Evolutionary conservation across 37 sponge, comb jelly and placozoan genomes (phyloP).

Genomic region (Chondrosia reniformis): DNA sequence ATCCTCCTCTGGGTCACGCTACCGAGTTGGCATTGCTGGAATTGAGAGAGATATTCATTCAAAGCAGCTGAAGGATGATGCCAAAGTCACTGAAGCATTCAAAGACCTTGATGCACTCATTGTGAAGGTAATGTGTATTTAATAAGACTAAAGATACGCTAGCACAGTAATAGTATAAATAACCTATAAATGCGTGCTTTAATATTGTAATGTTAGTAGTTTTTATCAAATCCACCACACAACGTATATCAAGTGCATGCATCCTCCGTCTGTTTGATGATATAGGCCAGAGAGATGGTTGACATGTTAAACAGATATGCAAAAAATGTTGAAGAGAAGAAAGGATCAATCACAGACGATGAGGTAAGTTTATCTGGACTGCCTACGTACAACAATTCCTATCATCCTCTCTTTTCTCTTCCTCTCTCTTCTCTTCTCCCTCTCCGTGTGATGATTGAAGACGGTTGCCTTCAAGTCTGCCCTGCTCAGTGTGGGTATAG

Average conservation of each 20-base stretch:
- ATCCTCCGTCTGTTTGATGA: neutral
- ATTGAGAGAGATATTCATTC: slow-evolving; percentile 87
- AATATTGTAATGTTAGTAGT: no score
- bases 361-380: slow-evolving; percentile 75
- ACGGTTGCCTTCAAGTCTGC: slow-evolving; percentile 87
- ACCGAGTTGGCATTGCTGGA: slow-evolving; percentile 79
- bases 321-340: slow-evolving; percentile 80
- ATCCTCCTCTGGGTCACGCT: slow-evolving; percentile 4
- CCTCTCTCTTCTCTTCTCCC: neutral
- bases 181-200: no score
- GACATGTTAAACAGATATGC: slow-evolving; percentile 85
- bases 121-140: slow-evolving; percentile 85
- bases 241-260: neutral
- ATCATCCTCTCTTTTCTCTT: no score
- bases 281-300: slow-evolving; percentile 90
- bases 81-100: slow-evolving; percentile 80
- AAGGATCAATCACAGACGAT: slow-evolving; percentile 85
- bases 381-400: no score
- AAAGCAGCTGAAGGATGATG: slow-evolving; percentile 68
- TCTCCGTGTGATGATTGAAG: slow-evolving; percentile 19
- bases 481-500: slow-evolving; percentile 93
- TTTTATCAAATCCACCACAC: no score
- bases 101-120: slow-evolving; percentile 94
- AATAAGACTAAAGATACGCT: no score
- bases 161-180: no score